Evolutionary conservation across 2,797 vertebrate species (phyloP), one percentile per base, ranked within the genome.

Genomic region (Pagetopsis macropterus): DNA sequence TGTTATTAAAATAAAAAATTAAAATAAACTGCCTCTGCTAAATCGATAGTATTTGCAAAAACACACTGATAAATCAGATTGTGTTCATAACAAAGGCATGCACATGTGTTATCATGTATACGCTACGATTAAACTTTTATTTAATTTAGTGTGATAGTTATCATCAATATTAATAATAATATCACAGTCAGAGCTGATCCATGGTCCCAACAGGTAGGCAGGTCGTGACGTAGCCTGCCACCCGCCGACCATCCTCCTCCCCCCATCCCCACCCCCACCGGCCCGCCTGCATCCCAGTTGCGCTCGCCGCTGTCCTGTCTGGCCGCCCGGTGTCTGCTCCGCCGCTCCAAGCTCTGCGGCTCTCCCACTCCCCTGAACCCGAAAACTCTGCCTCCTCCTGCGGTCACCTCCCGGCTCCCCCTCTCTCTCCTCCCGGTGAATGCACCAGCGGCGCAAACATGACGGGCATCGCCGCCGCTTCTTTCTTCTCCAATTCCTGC

Each of bases 401-500:
- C 33, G 91, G 70, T 87, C 85, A 86, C 92, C 89, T 71, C 92
- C 87, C 78, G 61, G 84, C 57, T 76, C 50, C 17, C 31, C 65
- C 56, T 19, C 19, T 56, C 44, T 11, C 19, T 56, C 58, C 75
- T 9, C 84, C 90, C 88, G 79, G 94, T 96, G 94, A 88, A 97
- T 96, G 96, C 90, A 89, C 89, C 87, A 87, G 64, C 78, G 67
- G 78, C 78, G 73, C 9, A 74, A 87, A 67, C 84, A 91, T 92
- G 91, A 91, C 91, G 81, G 96, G 96, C 95, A 98, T 99, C 95
- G 97, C 97, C 91, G 97, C 97, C 89, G 97, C 97, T 94, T 98
- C 97, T 94, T 98, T 99, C 94, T 99, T 99, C 93, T 98, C 97
- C 85, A 99, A 99, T 91, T 95, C 94, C 87, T 99, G 97, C 96